These are phyloP conservation scores for Bursaphelenchus okinawaensis DNA, from an alignment of 2,888 invertebrate species.

Conservation along the genomic window DNA sequence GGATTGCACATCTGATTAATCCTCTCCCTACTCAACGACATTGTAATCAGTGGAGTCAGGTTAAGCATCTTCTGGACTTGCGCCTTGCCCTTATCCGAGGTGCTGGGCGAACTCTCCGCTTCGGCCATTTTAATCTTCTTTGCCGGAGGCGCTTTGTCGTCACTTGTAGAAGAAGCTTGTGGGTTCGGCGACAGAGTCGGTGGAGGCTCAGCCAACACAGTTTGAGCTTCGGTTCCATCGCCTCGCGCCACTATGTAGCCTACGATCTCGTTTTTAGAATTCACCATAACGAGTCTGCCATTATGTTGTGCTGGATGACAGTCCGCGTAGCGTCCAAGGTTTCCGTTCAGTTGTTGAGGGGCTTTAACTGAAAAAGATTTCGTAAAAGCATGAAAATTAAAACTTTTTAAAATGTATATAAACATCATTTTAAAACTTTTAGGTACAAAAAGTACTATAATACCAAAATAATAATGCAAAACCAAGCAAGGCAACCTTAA, in stretches of 20 bases:
- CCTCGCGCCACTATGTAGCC: not conserved
- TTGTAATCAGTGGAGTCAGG: too few relatives aligned
- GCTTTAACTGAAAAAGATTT: not conserved
- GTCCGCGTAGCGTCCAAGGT: not conserved
- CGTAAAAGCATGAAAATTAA: too few relatives aligned
- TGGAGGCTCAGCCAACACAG: not conserved
- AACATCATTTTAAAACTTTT: too few relatives aligned
- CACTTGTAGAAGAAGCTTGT: not conserved
- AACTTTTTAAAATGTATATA: too few relatives aligned
- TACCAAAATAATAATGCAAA: too few relatives aligned
- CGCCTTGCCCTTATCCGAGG: not conserved
- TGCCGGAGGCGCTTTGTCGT: not conserved
- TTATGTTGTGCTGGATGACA: not conserved
- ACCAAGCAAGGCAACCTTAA: too few relatives aligned
- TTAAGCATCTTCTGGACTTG: too few relatives aligned
- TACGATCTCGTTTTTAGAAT: not conserved
- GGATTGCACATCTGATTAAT: too few relatives aligned
- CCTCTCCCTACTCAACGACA: too few relatives aligned
- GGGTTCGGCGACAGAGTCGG: not conserved
- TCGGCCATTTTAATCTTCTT: not conserved
- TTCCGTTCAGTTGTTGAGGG: not conserved
- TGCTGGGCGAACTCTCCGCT: not conserved
- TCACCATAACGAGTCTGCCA: not conserved
- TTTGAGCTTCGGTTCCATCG: not conserved
- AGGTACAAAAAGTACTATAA: too few relatives aligned